Evolutionary conservation across 2,888 invertebrate genomes (phyloP), one percentile per base, ranked within the genome.

Genomic region (Bombylius discolor): DNA sequence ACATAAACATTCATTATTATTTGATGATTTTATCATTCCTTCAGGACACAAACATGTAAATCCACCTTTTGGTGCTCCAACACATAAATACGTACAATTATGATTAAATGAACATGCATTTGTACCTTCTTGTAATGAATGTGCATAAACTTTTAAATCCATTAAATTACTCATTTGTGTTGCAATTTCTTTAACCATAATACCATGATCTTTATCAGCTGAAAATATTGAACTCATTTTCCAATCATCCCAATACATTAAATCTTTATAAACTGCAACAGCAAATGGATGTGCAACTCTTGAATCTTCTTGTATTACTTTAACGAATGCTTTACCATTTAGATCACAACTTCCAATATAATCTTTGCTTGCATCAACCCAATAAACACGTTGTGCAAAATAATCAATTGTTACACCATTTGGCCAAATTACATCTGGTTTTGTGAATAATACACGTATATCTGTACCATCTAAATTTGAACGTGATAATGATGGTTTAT

Each of bases 221-320:
- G 83, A 79, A 66, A 87, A 88, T 55, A 92, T 85, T 34, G 84
- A 81, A 57, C 85, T 84, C 51, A 82, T 81, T 63, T 85, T 85
- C 90, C 89, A 91, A 69, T 93, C 93, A 65, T 92, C 88, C 92
- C 92, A 93, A 66, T 87, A 92, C 79, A 94, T 82, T 63, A 81
- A 80, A 65, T 88, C 85, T 71, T 93, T 93, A 66, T 88, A 84
- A 0, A 93, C 84, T 0, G 86, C 89, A 0, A 93, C 85, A 0
- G 90, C 87, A 67, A 91, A 93, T 6, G 92, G 92, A 78, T 92
- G 91, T 0, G 84, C 80, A 0, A 88, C 83, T 49, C 81, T 79
- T 1, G 81, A 80, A 56, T 81, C 80, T 56, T 83, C 78, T 59
- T 78, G 75, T 12, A 86, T 71, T 8, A 90, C 80, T 64, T 82